Evolutionary conservation across 2,797 vertebrate species (phyloP), one percentile per base, ranked within the genome.

Genomic region (Hephaestus fuliginosus): DNA sequence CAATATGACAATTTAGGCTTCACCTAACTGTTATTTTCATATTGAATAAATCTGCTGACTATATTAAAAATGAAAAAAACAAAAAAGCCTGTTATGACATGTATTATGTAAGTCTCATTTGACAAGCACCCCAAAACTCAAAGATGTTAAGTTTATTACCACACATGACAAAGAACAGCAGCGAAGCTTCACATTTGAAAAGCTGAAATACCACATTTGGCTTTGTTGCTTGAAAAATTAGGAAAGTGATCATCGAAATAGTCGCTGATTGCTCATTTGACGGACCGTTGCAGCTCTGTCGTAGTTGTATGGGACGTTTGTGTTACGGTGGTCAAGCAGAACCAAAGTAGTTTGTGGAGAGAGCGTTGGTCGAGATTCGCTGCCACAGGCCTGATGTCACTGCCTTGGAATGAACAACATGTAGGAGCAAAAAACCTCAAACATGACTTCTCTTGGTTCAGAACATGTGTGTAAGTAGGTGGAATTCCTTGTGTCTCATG

Each of bases 371-470:
- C 33, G 48, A 36, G 30, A 41, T 70, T 63, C 53, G 46, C 66
- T 51, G 60, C 39, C 15, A 1, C 49, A 71, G n/a, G 39, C 28
- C 9, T 69, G 39, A 56, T 51, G 63, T 60, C 66, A 51, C 14
- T 63, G 62, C 33, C 43, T 52, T 43, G 52, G 17, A 58, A 58
- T 73, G 57, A 58, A 67, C 52, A 51, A 6, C 44, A 58, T 17
- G 11, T 52, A 9, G 12, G 20, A 25, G 48, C 39, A 14, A 39
- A 39, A 57, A 57, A 60, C 39, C 46, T 64, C 33, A 39, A 52
- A 56, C 41, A 43, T n/a, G 14, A 25, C 25, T 43, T 49, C 3
- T 65, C 20, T 52, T 11, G 36, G 28, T n/a, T 57, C 11, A 78
- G 43, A 48, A 77, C 28, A 39, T 49, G 33, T 78, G 39, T 5